phyloP scores from a whole-genome alignment of 2,797 vertebrate species.

The Clarias fuscus region DNA sequence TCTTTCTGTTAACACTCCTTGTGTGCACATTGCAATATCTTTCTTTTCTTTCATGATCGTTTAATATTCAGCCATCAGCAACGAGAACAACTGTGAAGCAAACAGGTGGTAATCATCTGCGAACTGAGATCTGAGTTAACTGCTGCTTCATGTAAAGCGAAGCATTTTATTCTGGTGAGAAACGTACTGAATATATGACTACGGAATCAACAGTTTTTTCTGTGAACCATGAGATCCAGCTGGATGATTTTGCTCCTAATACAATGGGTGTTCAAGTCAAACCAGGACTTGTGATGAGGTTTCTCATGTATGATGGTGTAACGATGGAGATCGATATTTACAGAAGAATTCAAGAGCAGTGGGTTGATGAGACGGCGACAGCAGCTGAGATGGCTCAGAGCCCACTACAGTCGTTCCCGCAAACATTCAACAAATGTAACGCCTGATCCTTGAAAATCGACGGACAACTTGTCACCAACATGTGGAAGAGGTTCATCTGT shows the following conservation, averaged over 20 bases:
- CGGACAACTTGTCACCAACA: too few relatives aligned
- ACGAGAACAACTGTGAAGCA: neutral
- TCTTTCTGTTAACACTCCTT: conserved; percentile 21
- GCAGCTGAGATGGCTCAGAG: too few relatives aligned
- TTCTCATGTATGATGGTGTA: too few relatives aligned
- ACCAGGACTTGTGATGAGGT: too few relatives aligned
- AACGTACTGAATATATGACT: neutral
- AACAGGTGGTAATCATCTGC: neutral
- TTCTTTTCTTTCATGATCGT: neutral
- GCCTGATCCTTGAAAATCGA: too few relatives aligned
- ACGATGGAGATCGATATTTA: too few relatives aligned
- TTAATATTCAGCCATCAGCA: neutral
- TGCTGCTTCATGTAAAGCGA: conserved; percentile 1
- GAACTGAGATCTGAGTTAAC: neutral
- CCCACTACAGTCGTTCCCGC: too few relatives aligned
- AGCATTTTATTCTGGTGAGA: neutral
- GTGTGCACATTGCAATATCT: neutral
- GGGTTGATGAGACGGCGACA: too few relatives aligned
- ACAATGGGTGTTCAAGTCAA: too few relatives aligned
- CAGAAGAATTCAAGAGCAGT: too few relatives aligned
- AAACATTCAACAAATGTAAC: too few relatives aligned
- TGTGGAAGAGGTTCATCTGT: too few relatives aligned
- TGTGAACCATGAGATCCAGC: neutral
- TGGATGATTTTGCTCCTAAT: conserved; percentile 1
- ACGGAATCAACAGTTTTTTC: neutral